Conservation (phyloP, 2,113 vertebrate species). For the Percopsis transmontana region DNA sequence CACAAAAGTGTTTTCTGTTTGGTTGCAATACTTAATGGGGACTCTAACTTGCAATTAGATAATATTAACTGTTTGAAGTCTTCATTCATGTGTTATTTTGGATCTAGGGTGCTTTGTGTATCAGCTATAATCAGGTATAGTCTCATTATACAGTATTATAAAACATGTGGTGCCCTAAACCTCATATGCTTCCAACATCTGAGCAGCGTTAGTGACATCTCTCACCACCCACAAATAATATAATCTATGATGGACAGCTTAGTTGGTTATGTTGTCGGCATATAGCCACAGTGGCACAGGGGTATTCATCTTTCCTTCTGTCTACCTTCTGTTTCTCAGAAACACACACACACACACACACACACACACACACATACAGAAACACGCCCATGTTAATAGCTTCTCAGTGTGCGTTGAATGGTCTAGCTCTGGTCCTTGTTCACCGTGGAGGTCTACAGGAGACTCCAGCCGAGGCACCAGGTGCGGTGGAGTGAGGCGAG, state of each 20-base stretch:
- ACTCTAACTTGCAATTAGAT: too few species aligned
- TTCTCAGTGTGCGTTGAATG: conserved; percentile 32
- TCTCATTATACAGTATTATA: too few species aligned
- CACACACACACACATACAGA: neutral
- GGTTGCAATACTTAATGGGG: too few species aligned
- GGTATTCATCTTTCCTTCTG: neutral
- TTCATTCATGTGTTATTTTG: too few species aligned
- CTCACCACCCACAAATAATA: neutral
- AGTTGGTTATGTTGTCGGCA: neutral
- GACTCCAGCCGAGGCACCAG: conserved; percentile 22
- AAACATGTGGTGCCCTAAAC: too few species aligned
- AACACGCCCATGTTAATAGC: conserved; percentile 23
- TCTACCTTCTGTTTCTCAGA: neutral
- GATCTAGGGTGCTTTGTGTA: too few species aligned
- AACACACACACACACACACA: neutral
- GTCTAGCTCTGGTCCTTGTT: conserved; percentile 23
- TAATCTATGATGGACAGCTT: neutral
- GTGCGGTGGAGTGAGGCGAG: conserved; percentile 21
- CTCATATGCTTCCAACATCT: neutral
- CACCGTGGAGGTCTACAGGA: conserved; percentile 31
- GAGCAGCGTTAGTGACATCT: neutral
- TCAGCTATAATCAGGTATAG: too few species aligned
- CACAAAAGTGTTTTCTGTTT: too few species aligned
- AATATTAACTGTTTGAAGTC: too few species aligned
- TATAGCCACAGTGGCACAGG: neutral